A percentile compares a stretch with the other conserved stretches of the same genome.
Conservation (phyloP, 2,113 vertebrate genomes). For the Leuciscus idus region DNA sequence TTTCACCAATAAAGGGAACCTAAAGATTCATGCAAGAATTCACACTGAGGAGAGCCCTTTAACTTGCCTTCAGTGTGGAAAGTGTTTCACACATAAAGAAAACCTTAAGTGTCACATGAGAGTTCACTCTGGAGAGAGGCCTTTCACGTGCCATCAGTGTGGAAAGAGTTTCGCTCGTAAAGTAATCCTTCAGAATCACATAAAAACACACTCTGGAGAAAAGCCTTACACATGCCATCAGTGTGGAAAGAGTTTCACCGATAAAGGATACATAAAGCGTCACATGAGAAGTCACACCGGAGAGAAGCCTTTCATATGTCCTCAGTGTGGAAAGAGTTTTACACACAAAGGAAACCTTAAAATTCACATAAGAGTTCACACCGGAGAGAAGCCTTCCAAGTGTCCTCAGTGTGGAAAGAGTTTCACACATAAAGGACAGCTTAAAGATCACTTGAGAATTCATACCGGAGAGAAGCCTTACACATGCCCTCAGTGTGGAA, state of each 20-base stretch:
- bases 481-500: neutral
- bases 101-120: constrained; percentile 17
- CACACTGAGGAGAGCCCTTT: neutral
- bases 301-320: constrained; percentile 10
- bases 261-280: constrained; percentile 6
- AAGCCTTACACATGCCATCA: constrained; percentile 9
- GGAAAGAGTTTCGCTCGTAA: neutral
- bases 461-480: constrained; percentile 14
- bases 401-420: constrained; percentile 16
- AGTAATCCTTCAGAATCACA: constrained; percentile 10
- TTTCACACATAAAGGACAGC: constrained; percentile 16
- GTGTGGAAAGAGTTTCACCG: constrained; percentile 25
- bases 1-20: constrained; percentile 18
- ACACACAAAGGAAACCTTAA: constrained; percentile 19
- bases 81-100: constrained; percentile 23
- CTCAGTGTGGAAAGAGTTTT: constrained; percentile 23
- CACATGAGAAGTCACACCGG: constrained; percentile 18
- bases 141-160: neutral
- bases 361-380: constrained; percentile 11
- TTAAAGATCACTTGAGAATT: constrained; percentile 15
- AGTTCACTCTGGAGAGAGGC: constrained; percentile 20
- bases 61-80: constrained; percentile 11
- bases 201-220: constrained; percentile 12
- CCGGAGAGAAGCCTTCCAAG: constrained; percentile 6
- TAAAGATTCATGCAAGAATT: constrained; percentile 12